Base-by-base conservation (phyloP, 53 echinoderm and acorn worm species). In the Pentamera pediparva region DNA sequence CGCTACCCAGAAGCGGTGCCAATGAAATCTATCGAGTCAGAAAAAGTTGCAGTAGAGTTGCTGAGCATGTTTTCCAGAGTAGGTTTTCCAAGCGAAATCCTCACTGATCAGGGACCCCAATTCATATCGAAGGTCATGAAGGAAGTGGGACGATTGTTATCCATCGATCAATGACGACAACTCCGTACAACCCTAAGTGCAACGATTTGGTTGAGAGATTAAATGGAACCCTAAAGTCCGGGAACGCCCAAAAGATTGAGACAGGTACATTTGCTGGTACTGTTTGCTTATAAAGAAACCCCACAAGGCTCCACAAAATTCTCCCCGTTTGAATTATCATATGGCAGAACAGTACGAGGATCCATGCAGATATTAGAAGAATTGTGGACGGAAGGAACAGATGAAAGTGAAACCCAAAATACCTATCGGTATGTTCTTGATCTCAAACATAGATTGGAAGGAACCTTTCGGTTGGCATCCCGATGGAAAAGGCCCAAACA, bases 371-470 rank as follows among this genome's bases (percentile, higher is more conserved):
- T 83, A 8, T n/a, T 76, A 0, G 32, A 76, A 37, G 75, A 75
- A 22, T 43, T 75, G 21, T 75, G 82, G 75, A 32, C 64, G 18
- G 69, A 62, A 10, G n/a, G 56, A 26, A 1, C 17, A 28, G 21
- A 26, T 7, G 51, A 49, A 10, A 22, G 37, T 4, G 65, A 82
- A 29, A 50, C 62, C 4, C 58, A 70, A 38, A 37, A 20, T 7
- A 78, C 84, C 0, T 78, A 84, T 48, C 36, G 78, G 49, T 84
- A 84, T 61, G 78, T 84, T 8, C 8, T 79, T 20, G 85, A 84
- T 34, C 19, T 84, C 15, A 48, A 52, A 25, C 64, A 84, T 12
- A 47, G 79, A 10, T 37, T 79, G 17, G 79, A 84, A 9, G 36
- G 73, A 13, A 84, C 85, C 22, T 79, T 78, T 62, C 71, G 67